phyloP scores from a whole-genome alignment of 2,113 vertebrate genomes.

The Glaucidium brasilianum region DNA sequence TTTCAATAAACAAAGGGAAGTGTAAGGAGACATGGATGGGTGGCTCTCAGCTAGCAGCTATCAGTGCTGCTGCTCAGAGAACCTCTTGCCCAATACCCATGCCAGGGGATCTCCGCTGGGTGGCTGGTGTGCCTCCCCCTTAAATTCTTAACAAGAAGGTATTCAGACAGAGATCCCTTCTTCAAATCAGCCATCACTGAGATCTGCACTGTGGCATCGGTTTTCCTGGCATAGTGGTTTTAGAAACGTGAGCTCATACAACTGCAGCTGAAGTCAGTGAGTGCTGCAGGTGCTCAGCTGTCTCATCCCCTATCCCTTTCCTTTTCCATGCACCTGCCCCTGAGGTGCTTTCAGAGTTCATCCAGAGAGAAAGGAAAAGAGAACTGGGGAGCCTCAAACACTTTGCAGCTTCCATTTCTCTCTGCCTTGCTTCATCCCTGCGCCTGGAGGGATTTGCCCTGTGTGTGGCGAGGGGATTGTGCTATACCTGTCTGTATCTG shows the following conservation, averaged over 20 bases:
- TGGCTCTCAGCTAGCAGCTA: not conserved
- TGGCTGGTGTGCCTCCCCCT: not conserved
- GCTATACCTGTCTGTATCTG: not conserved
- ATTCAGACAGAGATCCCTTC: not conserved
- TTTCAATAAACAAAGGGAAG: not conserved
- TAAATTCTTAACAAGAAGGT: not conserved
- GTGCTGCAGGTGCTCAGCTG: not conserved
- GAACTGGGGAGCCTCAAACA: not conserved
- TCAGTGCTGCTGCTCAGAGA: not conserved
- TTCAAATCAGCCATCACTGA: not conserved
- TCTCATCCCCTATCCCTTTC: not conserved
- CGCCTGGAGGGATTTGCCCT: not conserved
- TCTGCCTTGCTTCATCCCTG: not conserved
- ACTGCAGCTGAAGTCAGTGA: not conserved
- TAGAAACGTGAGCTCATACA: not conserved
- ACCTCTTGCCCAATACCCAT: not conserved
- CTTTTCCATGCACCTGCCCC: not conserved
- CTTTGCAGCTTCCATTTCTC: rapidly evolving
- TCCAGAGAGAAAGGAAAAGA: not conserved
- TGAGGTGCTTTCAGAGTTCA: not conserved
- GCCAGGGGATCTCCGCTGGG: rapidly evolving
- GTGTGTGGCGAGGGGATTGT: rapidly evolving
- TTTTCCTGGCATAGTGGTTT: not conserved
- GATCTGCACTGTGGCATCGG: not conserved
- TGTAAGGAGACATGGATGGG: not conserved